Evolutionary conservation across 2,113 vertebrate species (phyloP).

Genomic region (Tor tambroides): DNA sequence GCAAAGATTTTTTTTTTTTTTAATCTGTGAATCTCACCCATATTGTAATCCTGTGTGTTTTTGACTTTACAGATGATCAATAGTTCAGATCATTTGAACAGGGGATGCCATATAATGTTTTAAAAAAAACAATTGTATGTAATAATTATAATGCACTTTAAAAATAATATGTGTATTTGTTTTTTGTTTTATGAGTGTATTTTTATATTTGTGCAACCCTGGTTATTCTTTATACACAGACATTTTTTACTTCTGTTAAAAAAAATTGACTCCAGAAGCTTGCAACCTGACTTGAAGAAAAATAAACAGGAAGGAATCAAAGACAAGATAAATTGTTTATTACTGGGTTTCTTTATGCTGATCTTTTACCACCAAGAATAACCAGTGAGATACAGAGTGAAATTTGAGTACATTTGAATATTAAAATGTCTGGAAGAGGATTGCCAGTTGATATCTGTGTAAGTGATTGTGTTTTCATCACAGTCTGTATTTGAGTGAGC

Average conservation of each 20-base stretch:
- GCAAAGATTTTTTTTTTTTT: not conserved
- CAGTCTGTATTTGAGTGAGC: constrained; percentile 42
- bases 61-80: not conserved
- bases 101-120: not conserved
- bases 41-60: not conserved
- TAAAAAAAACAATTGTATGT: not conserved
- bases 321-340: constrained; percentile 47
- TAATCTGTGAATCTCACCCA: not conserved
- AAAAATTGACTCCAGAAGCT: not conserved
- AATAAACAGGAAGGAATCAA: constrained; percentile 33
- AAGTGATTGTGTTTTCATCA: constrained; percentile 43
- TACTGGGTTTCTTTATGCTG: constrained; percentile 58
- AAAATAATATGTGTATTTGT: not conserved
- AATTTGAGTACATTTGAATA: constrained; percentile 27
- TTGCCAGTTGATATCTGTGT: constrained; percentile 46
- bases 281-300: constrained; percentile 21
- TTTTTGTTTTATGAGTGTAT: not conserved
- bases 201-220: constrained; percentile 26
- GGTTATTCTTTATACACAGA: not conserved
- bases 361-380: constrained; percentile 50
- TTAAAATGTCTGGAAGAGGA: constrained; percentile 56
- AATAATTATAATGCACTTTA: constrained; percentile 9
- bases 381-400: constrained; percentile 40
- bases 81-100: too few species aligned
- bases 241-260: not conserved